Evolutionary conservation across 2,113 vertebrate genomes (phyloP), one percentile per base, ranked within the genome.

Genomic region (Daubentonia madagascariensis): DNA sequence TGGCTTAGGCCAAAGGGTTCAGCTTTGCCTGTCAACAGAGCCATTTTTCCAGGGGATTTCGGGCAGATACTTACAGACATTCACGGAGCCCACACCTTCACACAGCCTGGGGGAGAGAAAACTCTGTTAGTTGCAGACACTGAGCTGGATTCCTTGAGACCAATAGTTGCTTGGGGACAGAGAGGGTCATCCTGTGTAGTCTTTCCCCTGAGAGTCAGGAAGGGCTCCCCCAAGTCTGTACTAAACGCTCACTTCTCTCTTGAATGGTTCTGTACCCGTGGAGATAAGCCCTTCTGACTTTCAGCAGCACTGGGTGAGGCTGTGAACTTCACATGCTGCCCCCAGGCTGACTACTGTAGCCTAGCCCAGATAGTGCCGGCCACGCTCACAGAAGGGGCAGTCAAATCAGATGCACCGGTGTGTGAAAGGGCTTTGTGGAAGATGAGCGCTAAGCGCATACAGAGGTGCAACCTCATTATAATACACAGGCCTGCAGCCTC

Each of bases 51-150:
- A 32, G 10, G 23, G 1, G 65, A 11, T n/a, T 59, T 73, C 8
- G 30, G 40, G 65, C 20, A 85, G 59, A 50, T 97, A 98, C 98
- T 98, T 92, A 98, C 98, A 97, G 68, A 98, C 97, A 75, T 98
- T 98, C 85, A 98, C 98, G 0, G 98, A 91, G 40, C 90, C 95
- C 59, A 98, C 97, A 6, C 97, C 98, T 94, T 98, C 97, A 12
- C 97, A 98, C 89, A 98, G 63, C 97, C 98, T 98, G 37, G 1
- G 11, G 61, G 37, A 89, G 90, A 95, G 72, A 94, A 90, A 85
- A 59, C 7, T 13, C 73, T 0, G 6, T 95, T 85, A 97, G 85
- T 4, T 85, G 18, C 9, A 59, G 23, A 54, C n/a, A 25, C 13
- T 18, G 43, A 89, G 76, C 16, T 6, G 59, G 45, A 28, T 45